phyloP scores from a whole-genome alignment of 2,797 vertebrate genomes.

The Lates japonicus region DNA sequence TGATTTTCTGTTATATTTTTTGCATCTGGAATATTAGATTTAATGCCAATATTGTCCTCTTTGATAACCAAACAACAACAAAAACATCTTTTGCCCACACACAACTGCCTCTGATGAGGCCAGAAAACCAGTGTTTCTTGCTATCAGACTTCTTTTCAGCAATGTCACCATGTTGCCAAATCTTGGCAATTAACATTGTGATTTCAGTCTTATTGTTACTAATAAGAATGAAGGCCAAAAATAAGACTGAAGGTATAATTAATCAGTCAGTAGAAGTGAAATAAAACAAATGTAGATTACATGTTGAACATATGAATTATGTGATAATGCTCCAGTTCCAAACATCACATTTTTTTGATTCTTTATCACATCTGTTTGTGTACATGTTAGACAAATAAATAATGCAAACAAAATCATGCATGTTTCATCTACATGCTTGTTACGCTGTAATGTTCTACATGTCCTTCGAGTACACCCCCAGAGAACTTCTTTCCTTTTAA shows the following conservation, averaged over 20 bases:
- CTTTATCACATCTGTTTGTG: not conserved
- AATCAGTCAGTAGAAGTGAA: too few species aligned
- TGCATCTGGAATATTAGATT: too few species aligned
- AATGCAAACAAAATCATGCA: not conserved
- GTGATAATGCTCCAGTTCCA: too few species aligned
- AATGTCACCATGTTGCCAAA: not conserved
- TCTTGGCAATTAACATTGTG: too few species aligned
- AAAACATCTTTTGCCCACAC: too few species aligned
- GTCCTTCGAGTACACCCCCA: constrained; percentile 38
- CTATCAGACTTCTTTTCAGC: not conserved
- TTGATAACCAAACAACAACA: not conserved
- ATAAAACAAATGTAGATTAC: too few species aligned
- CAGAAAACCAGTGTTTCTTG: not conserved
- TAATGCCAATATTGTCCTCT: not conserved
- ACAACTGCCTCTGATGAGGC: too few species aligned
- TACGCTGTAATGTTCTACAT: constrained; percentile 18
- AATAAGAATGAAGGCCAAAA: not conserved
- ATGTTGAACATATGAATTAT: too few species aligned
- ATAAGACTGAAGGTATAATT: not conserved
- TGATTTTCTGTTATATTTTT: constrained; percentile 5
- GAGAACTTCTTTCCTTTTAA: constrained; percentile 42
- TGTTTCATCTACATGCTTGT: constrained; percentile 8
- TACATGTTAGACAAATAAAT: not conserved
- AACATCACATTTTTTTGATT: not conserved
- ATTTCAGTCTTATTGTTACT: not conserved